These are phyloP conservation scores for Aspidiotus rigidus DNA, from an alignment of 2,888 invertebrate genomes.

Conservation along the genomic window DNA sequence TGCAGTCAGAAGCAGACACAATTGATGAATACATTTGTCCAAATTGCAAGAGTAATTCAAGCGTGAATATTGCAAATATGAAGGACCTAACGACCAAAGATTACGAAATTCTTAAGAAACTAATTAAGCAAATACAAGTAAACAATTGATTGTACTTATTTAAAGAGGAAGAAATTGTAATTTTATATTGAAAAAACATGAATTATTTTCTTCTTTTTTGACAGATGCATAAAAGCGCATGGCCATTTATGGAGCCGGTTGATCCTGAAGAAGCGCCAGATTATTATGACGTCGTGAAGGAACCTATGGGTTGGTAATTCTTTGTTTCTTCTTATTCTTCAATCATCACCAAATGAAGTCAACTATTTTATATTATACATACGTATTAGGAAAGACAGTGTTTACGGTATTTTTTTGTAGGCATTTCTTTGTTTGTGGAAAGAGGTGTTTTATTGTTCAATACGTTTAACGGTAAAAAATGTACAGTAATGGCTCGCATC, in stretches of 20 bases:
- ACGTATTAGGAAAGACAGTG: no score
- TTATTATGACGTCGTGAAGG: conserved; percentile 90
- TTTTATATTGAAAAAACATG: no score
- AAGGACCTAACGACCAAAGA: conserved; percentile 70
- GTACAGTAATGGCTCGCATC: no score
- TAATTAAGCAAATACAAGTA: conserved; percentile 83
- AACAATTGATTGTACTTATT: conserved; percentile 24
- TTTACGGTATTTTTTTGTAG: no score
- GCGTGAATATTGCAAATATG: conserved; percentile 82
- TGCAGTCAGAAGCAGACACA: conserved; percentile 86
- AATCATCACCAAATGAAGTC: background rate
- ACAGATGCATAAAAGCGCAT: conserved; percentile 86
- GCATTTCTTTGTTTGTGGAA: no score
- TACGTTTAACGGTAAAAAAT: no score
- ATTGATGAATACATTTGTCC: conserved; percentile 96
- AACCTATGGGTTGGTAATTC: conserved; percentile 79
- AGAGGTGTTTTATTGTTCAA: no score
- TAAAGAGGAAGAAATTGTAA: background rate
- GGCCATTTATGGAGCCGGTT: conserved; percentile 97
- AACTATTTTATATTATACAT: no score
- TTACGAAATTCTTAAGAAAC: conserved; percentile 69
- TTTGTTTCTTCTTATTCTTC: background rate
- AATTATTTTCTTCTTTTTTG: conserved; percentile 39
- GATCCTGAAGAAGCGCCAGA: conserved; percentile 93
- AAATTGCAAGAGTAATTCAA: conserved; percentile 81